Evolutionary conservation across 2,113 vertebrate genomes (phyloP).

Genomic region (Ceyx cyanopectus): DNA sequence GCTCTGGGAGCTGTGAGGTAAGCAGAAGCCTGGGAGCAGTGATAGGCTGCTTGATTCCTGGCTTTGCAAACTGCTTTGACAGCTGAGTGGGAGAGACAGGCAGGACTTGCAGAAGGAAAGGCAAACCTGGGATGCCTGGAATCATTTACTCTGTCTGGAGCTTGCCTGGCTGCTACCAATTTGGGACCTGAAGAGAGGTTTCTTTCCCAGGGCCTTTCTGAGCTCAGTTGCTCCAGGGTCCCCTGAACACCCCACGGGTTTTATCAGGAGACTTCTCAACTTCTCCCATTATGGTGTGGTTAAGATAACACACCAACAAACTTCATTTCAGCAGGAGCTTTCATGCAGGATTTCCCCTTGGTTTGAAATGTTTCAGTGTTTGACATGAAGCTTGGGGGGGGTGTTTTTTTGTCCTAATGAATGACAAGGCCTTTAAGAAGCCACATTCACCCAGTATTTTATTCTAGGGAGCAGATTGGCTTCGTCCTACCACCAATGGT

Average conservation of each 20-base stretch:
- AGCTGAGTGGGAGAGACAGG: constrained; percentile 20
- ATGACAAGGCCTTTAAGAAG: constrained; percentile 28
- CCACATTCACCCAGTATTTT: constrained; percentile 26
- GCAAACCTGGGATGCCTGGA: neutral
- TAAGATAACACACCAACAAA: neutral
- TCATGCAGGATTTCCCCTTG: neutral
- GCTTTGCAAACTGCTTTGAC: constrained; percentile 7
- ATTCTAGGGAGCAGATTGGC: constrained; percentile 55
- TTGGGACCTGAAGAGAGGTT: neutral
- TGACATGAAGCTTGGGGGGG: neutral
- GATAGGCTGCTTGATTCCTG: neutral
- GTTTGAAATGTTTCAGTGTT: neutral
- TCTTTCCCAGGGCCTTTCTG: neutral
- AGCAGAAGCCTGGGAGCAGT: constrained; percentile 10
- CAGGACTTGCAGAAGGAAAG: neutral
- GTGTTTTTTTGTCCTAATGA: neutral
- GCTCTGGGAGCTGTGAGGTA: constrained; percentile 7
- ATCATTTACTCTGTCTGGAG: neutral
- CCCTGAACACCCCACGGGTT: neutral
- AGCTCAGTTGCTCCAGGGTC: neutral
- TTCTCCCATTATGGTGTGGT: neutral
- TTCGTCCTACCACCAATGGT: constrained; percentile 65
- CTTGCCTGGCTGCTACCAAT: neutral
- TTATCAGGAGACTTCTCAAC: neutral
- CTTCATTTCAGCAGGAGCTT: neutral